A percentile compares a stretch with the other conserved stretches of the same genome.
These are phyloP conservation scores for Diorhabda elongata DNA, from an alignment of 1,140 invertebrate genomes.

Conservation along the genomic window DNA sequence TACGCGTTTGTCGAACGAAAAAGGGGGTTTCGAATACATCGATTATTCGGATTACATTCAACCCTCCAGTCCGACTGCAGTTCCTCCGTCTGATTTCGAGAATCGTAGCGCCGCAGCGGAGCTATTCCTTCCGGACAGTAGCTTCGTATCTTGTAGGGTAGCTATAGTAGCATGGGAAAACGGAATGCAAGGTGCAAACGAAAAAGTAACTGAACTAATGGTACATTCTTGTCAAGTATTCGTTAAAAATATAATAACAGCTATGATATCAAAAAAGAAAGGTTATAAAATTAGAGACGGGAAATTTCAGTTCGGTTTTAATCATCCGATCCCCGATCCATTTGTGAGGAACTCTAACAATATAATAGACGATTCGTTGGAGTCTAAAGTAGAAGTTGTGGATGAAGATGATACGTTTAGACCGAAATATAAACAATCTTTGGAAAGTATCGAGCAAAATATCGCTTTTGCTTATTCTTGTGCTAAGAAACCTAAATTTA, in stretches of 20 bases:
- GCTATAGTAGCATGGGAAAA: conserved; percentile 42
- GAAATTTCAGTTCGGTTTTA: conserved; percentile 52
- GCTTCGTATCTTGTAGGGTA: conserved; percentile 38
- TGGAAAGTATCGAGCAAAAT: conserved; percentile 41
- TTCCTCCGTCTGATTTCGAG: conserved; percentile 33
- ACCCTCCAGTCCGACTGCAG: conserved; percentile 28
- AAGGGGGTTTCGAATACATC: conserved; percentile 29
- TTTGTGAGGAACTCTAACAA: conserved; percentile 51
- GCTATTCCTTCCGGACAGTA: conserved; percentile 40
- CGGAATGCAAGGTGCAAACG: conserved; percentile 38
- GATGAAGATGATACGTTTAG: conserved; percentile 38
- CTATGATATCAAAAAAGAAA: conserved; percentile 51
- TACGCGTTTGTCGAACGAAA: conserved; percentile 23
- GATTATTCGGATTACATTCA: conserved; percentile 36
- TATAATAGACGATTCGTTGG: conserved; percentile 36
- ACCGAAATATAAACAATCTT: conserved; percentile 33
- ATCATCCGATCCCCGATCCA: conserved; percentile 53
- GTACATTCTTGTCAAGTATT: conserved; percentile 45
- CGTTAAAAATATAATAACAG: conserved; percentile 54
- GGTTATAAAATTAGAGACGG: conserved; percentile 54
- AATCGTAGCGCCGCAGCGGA: conserved; percentile 38
- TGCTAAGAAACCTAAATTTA: conserved; percentile 23
- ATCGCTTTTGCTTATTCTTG: conserved; percentile 41
- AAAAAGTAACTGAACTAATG: conserved; percentile 38
- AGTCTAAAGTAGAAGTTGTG: conserved; percentile 35